These are phyloP conservation scores for Leistus spinibarbis DNA, from an alignment of 2,888 invertebrate genomes.

Conservation along the genomic window DNA sequence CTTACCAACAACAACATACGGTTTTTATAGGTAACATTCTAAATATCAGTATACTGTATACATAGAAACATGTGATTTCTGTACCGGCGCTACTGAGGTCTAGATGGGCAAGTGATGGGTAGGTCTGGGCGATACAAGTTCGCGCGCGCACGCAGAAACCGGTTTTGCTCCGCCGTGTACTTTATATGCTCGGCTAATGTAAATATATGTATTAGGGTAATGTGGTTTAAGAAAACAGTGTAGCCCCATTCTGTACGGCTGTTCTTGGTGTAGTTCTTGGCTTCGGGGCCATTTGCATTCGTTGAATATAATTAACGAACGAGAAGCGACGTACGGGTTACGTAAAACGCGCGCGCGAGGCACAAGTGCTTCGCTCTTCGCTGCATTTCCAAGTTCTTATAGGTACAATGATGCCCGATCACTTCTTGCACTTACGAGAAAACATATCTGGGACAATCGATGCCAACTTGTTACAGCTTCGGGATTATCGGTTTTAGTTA, in stretches of 20 bases:
- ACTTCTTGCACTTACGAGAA: neutral
- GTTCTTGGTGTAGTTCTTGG: slow-evolving; percentile 24
- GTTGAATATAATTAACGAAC: slow-evolving; percentile 35
- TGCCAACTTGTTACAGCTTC: too few relatives aligned
- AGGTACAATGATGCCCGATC: neutral
- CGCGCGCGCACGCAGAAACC: neutral
- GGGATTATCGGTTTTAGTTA: too few relatives aligned
- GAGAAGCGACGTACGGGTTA: too few relatives aligned
- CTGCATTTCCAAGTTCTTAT: neutral
- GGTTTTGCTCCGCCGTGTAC: slow-evolving; percentile 22
- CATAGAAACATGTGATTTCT: neutral
- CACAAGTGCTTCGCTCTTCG: neutral
- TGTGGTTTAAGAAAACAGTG: slow-evolving; percentile 38
- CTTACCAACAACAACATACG: neutral
- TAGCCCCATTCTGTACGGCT: neutral
- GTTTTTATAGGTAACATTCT: neutral
- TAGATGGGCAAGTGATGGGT: neutral
- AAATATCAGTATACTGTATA: neutral
- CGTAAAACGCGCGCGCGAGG: too few relatives aligned
- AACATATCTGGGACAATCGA: too few relatives aligned
- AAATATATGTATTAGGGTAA: slow-evolving; percentile 37
- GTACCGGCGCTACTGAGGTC: neutral
- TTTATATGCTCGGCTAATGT: slow-evolving; percentile 24
- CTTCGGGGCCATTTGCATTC: slow-evolving; percentile 33
- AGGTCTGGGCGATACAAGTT: neutral